Evolutionary conservation across 37 sponge, comb jelly and placozoan genomes (phyloP), one percentile per base, ranked within the genome.

Genomic region (Corticium candelabrum): DNA sequence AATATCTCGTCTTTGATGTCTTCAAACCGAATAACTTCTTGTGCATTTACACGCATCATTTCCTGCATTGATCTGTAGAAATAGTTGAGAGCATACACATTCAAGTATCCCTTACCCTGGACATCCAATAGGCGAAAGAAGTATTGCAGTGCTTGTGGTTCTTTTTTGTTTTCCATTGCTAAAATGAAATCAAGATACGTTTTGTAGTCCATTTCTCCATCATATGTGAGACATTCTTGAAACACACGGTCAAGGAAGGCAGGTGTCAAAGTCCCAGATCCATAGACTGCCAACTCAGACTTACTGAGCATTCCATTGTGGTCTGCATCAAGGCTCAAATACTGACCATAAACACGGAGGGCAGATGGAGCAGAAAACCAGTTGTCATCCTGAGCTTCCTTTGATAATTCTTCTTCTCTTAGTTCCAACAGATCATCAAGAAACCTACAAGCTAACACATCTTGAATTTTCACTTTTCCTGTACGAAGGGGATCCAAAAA

Each of bases 141-240:
- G 74, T 94, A 97, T 80, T 97, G 99, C 41, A 97, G 79, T 15
- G 94, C 84, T 74, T 94, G 97, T 32, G 73, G 73, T 67, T 94
- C 91, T 30, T 86, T 87, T 34, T 85, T 79, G 81, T 97, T 88
- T 75, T 97, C 99, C 90, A 97, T 89, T 1, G 99, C 99, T 33
- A 97, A 76, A 37, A 97, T 92, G 87, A 97, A 97, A 73, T 97
- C 99, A 1, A 97, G 86, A 69, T 97, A 97, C 0, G 94, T 89
- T 79, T 94, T 97, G 82, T 97, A 97, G 68, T 97, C 99, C 87
- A 97, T 96, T 72, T 97, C 99, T 56, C 99, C 99, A 71, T 97
- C 99, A 62, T 97, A 97, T 2, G 99, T 97, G 30, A 97, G 87
- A 78, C 99, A 97, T 40, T 97, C 99, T 40, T 97, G 94, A 69